phyloP scores from a whole-genome alignment of 2,797 vertebrate species.

The Moxostoma hubbsi region DNA sequence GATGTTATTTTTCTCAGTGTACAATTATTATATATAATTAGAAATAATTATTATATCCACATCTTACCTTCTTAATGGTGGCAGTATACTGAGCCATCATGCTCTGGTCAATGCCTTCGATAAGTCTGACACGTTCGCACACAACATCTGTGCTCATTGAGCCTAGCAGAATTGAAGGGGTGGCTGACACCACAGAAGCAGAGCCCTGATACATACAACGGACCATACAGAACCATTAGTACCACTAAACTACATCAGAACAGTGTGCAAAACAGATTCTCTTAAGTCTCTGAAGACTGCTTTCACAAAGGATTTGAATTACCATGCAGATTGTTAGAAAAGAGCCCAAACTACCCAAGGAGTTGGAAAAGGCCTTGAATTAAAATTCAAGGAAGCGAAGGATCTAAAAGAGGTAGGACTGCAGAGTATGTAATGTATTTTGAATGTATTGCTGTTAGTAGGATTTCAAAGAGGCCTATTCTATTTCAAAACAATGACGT shows the following conservation, averaged over 20 bases:
- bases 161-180: slow-evolving; percentile 77
- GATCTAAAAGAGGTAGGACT: slow-evolving; percentile 20
- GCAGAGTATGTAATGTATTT: slow-evolving; percentile 2
- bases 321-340: slow-evolving; percentile 55
- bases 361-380: slow-evolving; percentile 38
- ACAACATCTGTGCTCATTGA: slow-evolving; percentile 91
- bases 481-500: slow-evolving; percentile 1
- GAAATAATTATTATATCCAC: no score
- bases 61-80: slow-evolving; percentile 90
- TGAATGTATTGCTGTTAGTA: slow-evolving; percentile 14
- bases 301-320: slow-evolving; percentile 32
- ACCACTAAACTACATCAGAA: slow-evolving; percentile 27
- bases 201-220: slow-evolving; percentile 76
- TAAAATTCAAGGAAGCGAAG: slow-evolving; percentile 36
- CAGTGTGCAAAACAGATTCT: background rate
- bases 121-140: slow-evolving; percentile 89
- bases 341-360: slow-evolving; percentile 24
- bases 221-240: slow-evolving; percentile 32
- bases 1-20: background rate
- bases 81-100: slow-evolving; percentile 88
- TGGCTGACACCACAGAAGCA: slow-evolving; percentile 72
- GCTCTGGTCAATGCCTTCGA: slow-evolving; percentile 91
- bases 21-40: no score
- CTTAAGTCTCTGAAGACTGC: background rate
- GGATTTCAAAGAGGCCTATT: slow-evolving; percentile 16